Base-by-base conservation (phyloP, 1,140 invertebrate species). In the Ruditapes philippinarum region DNA sequence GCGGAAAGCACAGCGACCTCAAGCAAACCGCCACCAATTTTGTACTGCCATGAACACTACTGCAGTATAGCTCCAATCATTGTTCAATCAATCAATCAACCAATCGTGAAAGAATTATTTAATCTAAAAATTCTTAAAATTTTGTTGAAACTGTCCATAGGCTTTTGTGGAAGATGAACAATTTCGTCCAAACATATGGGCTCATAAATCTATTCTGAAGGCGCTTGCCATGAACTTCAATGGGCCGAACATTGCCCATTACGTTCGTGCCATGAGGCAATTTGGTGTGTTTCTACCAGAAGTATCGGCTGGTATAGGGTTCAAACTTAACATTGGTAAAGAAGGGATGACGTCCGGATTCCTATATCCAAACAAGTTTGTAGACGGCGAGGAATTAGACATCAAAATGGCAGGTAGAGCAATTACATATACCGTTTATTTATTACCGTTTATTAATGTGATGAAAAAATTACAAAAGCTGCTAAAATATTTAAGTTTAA, bases 181-280 rank as follows among this genome's bases (percentile, higher is more conserved):
- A 0, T 88, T 91, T n/a, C 89, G 88, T 14, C 93, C 93, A 5
- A 91, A 93, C 19, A 89, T 94, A 45, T 94, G 93, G 93, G 92
- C 92, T 9, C 92, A 93, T 73, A 49, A 86, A 25, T 78, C 73
- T 14, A 92, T 93, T 0, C n/a, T 86, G 3, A 80, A 90, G 11
- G 73, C 90, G 25, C 90, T 92, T 22, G 19, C 22, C n/a, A 4
- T 60, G 4, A 36, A 88, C 89, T 42, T 89, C 54, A n/a, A 86
- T 86, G 33, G 84, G 73, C 1, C 78, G 22, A 90, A 79, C 38
- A 25, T 38, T 2, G 91, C 91, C 19, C 76, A 62, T 12, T 91
- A 80, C 19, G 82, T 45, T 31, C 87, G 92, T 33, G 89, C 92
- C 0, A 92, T 93, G 91, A 79, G 93, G 31, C 93, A 94, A 68